These are phyloP conservation scores for Anthoscopus minutus DNA, from an alignment of 2,113 vertebrate species.

Conservation along the genomic window DNA sequence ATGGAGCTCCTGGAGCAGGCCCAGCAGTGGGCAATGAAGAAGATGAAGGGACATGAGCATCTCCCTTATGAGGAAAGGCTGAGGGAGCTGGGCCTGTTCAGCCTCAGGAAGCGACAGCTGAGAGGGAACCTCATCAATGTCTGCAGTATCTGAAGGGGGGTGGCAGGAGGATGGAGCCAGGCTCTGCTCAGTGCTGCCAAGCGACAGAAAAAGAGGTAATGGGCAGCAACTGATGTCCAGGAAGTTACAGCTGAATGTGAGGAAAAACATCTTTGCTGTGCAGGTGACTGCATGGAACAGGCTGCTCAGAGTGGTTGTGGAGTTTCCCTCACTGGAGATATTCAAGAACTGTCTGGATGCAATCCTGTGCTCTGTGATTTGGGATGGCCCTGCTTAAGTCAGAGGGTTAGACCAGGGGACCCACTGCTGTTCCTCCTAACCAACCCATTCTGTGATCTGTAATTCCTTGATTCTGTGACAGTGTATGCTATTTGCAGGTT, in stretches of 20 bases:
- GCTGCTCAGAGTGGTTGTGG: background rate
- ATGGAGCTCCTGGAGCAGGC: background rate
- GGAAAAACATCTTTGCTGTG: background rate
- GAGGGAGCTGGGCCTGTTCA: background rate
- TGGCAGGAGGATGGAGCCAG: background rate
- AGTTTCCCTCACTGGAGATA: accelerated
- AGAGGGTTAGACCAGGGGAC: background rate
- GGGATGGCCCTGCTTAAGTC: background rate
- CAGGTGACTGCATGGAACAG: background rate
- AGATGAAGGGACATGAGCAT: background rate
- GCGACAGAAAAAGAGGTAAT: accelerated
- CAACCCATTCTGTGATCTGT: background rate
- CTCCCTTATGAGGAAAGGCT: background rate
- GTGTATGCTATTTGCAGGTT: background rate
- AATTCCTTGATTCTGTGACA: background rate
- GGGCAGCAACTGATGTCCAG: background rate
- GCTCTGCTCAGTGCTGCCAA: background rate
- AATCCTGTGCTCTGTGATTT: background rate
- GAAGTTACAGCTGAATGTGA: background rate
- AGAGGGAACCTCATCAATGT: background rate
- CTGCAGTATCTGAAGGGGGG: background rate
- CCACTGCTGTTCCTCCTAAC: background rate
- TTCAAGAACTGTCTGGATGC: background rate
- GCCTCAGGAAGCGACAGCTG: accelerated
- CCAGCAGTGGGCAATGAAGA: background rate